Percentiles rank a stretch among this genome's conserved stretches.
These are phyloP conservation scores for Panagrolaimus sp. DNA, from an alignment of 1,140 invertebrate species.

Conservation along the genomic window DNA sequence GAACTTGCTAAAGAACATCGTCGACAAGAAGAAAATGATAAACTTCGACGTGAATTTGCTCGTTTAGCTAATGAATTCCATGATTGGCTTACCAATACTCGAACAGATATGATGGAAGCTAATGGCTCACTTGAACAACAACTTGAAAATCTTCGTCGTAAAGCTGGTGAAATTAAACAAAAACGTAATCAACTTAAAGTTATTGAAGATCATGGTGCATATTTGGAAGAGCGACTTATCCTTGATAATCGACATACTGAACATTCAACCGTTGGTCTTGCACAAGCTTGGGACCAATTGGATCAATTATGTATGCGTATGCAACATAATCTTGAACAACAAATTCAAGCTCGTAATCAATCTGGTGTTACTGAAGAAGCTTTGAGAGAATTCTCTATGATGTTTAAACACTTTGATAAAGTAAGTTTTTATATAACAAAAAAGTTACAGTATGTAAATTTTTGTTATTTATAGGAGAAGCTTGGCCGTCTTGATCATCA, in stretches of 20 bases:
- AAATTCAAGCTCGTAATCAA: constrained; percentile 88
- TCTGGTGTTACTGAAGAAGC: constrained; percentile 97
- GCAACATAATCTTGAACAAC: constrained; percentile 99
- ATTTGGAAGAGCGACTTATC: constrained; percentile 92
- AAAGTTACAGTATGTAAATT: background rate
- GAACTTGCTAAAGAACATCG: constrained; percentile 91
- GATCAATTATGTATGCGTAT: constrained; percentile 98
- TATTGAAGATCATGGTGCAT: constrained; percentile 91
- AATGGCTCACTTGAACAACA: constrained; percentile 94
- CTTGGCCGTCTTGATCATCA: constrained; percentile 89
- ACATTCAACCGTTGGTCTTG: constrained; percentile 91
- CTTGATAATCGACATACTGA: constrained; percentile 98
- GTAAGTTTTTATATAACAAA: too few relatives aligned
- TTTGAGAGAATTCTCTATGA: constrained; percentile 99
- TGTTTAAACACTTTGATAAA: constrained; percentile 72
- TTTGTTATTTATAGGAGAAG: constrained; percentile 70
- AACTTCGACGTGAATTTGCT: constrained; percentile 93
- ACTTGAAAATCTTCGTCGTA: constrained; percentile 81
- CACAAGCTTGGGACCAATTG: constrained; percentile 98
- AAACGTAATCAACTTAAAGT: constrained; percentile 85
- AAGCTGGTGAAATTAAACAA: constrained; percentile 87
- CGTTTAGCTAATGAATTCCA: constrained; percentile 87
- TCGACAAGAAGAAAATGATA: constrained; percentile 96
- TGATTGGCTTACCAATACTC: constrained; percentile 87
- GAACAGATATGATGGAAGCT: constrained; percentile 95